phyloP scores from a whole-genome alignment of 2,888 invertebrate species.

The Iselma pallidipennis region DNA sequence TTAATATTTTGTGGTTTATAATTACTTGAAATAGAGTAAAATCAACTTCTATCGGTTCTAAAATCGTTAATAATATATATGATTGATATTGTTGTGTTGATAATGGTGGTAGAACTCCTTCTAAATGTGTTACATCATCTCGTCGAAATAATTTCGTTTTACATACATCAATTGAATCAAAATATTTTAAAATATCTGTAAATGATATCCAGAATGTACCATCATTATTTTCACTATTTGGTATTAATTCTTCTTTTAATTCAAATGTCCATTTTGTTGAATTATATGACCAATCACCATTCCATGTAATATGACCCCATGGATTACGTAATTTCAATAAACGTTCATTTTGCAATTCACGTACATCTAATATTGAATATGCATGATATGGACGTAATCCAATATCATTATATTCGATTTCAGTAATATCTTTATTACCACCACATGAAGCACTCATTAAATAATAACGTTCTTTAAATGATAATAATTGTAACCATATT shows the following conservation, averaged over 20 bases:
- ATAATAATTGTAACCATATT: constrained; percentile 93
- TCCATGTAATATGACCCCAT: constrained; percentile 98
- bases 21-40: constrained; percentile 86
- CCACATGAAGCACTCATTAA: constrained; percentile 99
- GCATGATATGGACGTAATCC: constrained; percentile 94
- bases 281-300: constrained; percentile 89
- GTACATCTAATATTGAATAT: constrained; percentile 94
- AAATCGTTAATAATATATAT: constrained; percentile 85
- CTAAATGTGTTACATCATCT: constrained; percentile 83
- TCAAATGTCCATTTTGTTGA: constrained; percentile 74
- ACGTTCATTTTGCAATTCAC: constrained; percentile 74
- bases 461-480: constrained; percentile 88
- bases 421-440: constrained; percentile 86
- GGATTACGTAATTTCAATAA: constrained; percentile 91
- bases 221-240: constrained; percentile 75
- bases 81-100: constrained; percentile 81
- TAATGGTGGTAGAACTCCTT: constrained; percentile 80
- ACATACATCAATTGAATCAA: constrained; percentile 98
- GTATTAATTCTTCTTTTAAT: constrained; percentile 73
- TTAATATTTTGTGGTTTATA: not conserved
- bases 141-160: constrained; percentile 93
- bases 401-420: constrained; percentile 86
- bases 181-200: constrained; percentile 90
- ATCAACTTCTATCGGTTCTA: constrained; percentile 95
- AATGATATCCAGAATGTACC: constrained; percentile 99